Base-by-base conservation (phyloP, 2,113 vertebrate species). In the Lanius collurio region DNA sequence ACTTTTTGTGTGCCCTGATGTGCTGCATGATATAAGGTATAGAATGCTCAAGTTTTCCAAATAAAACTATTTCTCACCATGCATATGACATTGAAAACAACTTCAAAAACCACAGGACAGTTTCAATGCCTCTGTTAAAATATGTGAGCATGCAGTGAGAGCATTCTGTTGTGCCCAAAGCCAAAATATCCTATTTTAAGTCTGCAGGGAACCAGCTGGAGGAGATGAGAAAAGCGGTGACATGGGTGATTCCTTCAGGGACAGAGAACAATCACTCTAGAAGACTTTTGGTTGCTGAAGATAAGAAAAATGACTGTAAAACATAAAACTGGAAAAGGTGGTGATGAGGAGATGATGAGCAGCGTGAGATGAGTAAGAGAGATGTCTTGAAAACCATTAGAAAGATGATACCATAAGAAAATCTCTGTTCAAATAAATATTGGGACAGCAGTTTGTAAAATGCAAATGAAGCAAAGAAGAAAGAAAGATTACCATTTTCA, bases 311-410 rank as follows among this genome's bases (percentile, higher is more conserved):
- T 63, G 12, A 12, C 55, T 30, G 41, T 20, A 46, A 83, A 89
- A 77, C 4, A 44, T 28, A 68, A 68, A 78, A 10, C 5, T 41
- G 46, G 37, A 87, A 70, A 52, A 78, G 13, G 12, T n/a, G 35
- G 5, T 63, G 60, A 44, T 46, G 28, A 79, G 2, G 15, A 71
- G 24, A 42, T 39, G 18, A 33, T 16, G 16, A 67, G 39, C 30
- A 55, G 50, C 0, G 0, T 50, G 30, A 73, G 28, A 35, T 46
- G 11, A 71, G 4, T 49, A 52, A 69, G 31, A 56, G 16, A 76
- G 17, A 39, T 20, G 2, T 50, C 15, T 42, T 84, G 8, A 52
- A 84, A 94, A 26, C 2, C 30, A 63, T 70, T 35, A 74, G 16
- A 89, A 87, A 74, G 17, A 50, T 44, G 5, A 35, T 46, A 68